Evolutionary conservation across 2,113 vertebrate species (phyloP), one percentile per base, ranked within the genome.

Genomic region (Irena cyanogastra): DNA sequence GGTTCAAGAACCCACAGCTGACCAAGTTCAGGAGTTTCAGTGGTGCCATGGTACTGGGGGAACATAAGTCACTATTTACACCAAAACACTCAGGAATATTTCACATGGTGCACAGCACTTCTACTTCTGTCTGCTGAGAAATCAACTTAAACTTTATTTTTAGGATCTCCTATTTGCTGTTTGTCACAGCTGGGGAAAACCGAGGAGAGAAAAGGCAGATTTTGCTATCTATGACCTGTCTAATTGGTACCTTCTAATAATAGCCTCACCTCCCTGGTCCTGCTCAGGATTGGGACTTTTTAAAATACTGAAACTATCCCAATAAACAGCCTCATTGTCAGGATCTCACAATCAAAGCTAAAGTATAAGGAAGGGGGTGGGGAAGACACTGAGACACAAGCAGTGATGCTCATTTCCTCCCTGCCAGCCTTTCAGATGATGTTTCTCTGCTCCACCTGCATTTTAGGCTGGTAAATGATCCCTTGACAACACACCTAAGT

Each of bases 61-160:
- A 89, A 39, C 64, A 11, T 60, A 94, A 96, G 93, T 95, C 81
- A 76, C 66, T 91, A 44, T 91, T 95, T 90, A 69, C 70, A 92
- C 41, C 49, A 83, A 93, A 65, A 28, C 76, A 33, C 88, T 94
- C 94, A 91, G 83, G 72, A 93, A 92, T 71, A 80, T 80, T 96
- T 92, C 70, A 93, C 37, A 61, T 28, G 26, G 50, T 57, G 4
- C 42, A 64, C 50, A 95, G n/a, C 18, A 77, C 69, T 65, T 44
- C 54, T 77, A 21, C 26, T 76, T 60, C 42, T 41, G 21, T 70
- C 30, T 57, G 74, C 47, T 78, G 86, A 90, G 49, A 61, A 95
- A 76, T 44, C 78, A 75, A 39, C 13, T 42, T 69, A 71, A 81
- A 26, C 22, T 72, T 72, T 31, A 15, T 49, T 69, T 93, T 93